Conservation (phyloP, 2,888 invertebrate species). For the Andrena fulva region DNA sequence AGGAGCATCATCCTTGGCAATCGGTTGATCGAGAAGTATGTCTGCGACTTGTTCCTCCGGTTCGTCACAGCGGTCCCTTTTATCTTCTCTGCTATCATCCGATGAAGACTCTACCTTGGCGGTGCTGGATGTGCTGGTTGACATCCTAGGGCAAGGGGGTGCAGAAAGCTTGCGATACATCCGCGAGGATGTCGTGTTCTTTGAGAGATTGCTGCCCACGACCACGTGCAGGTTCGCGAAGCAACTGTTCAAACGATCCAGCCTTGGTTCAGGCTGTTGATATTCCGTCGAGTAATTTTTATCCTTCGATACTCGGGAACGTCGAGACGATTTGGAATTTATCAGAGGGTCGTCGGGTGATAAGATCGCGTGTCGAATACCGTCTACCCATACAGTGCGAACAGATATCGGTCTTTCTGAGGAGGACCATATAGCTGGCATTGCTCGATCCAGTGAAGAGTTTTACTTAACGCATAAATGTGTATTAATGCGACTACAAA, state of each 20-base stretch:
- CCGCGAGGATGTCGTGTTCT: conserved; percentile 52
- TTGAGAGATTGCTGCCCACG: conserved; percentile 66
- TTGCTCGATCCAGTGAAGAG: conserved; percentile 56
- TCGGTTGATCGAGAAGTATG: not conserved
- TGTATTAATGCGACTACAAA: not conserved
- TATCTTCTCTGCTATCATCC: not conserved
- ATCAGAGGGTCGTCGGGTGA: conserved; percentile 87
- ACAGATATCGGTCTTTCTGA: conserved; percentile 87
- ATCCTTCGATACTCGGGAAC: conserved; percentile 72
- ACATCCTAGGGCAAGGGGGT: conserved; percentile 63
- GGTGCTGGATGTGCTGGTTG: not conserved
- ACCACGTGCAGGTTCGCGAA: conserved; percentile 78
- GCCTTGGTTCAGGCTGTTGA: conserved; percentile 63
- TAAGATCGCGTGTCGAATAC: conserved; percentile 89
- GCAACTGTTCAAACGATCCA: conserved; percentile 74
- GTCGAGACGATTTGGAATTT: conserved; percentile 67
- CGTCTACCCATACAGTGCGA: conserved; percentile 89
- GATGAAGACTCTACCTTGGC: conserved; percentile 1
- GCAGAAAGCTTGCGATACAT: conserved; percentile 76
- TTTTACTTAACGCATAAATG: conserved; percentile 1
- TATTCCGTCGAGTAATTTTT: conserved; percentile 72
- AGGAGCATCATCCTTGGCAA: conserved; percentile 2
- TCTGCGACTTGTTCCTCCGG: conserved; percentile 1
- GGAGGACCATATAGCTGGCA: conserved; percentile 87
- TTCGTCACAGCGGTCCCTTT: not conserved